A percentile compares a stretch with the other conserved stretches of the same genome.
Conservation (phyloP, 1,140 invertebrate genomes). For the Thaumatotibia leucotreta region DNA sequence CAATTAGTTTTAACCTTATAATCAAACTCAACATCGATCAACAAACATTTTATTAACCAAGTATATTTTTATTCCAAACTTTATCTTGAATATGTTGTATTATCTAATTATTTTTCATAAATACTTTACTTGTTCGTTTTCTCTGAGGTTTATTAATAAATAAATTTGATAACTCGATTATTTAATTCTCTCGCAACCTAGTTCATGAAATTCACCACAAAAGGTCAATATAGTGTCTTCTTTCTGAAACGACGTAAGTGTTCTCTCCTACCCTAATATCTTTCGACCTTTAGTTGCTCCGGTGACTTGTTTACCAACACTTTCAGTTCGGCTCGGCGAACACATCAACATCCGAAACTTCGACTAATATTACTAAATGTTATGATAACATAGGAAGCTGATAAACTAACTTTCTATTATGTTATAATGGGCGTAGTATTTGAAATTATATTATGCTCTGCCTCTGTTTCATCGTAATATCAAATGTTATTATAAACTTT, state of each 20-base stretch:
- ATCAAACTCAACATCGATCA: no score
- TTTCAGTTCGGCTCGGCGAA: neutral
- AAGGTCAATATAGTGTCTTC: neutral
- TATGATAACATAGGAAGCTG: neutral
- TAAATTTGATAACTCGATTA: neutral
- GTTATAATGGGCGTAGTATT: neutral
- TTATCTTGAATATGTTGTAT: no score
- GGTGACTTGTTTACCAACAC: neutral
- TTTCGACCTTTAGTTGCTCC: neutral
- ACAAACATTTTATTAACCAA: no score
- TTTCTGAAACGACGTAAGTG: neutral
- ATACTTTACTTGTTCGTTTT: no score
- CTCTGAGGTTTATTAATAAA: no score
- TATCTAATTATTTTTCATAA: no score
- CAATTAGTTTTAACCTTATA: no score
- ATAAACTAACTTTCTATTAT: neutral
- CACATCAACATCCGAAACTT: neutral
- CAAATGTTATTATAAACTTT: no score
- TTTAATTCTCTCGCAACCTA: neutral
- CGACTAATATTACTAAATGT: neutral
- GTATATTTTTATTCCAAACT: no score
- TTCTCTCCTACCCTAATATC: neutral
- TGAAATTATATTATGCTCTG: neutral
- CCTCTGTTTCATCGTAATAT: no score
- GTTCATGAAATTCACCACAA: neutral